Base-by-base conservation (phyloP, 2,797 vertebrate species). In the Discoglossus pictus region DNA sequence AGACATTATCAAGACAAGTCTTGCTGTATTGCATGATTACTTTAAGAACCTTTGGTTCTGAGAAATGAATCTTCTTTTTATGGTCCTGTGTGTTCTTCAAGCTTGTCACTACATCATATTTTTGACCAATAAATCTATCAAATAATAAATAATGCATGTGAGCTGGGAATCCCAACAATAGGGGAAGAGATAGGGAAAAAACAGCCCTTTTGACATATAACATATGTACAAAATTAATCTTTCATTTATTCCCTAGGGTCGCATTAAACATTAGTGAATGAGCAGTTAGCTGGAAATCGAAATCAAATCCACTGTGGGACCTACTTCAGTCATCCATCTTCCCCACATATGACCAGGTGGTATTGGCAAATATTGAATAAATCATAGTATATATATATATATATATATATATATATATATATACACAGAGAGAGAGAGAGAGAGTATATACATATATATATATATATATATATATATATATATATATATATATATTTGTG, bases 61-160 rank as follows among this genome's bases (percentile, higher is more conserved):
- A n/a, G n/a, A n/a, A n/a, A n/a, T n/a, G n/a, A n/a, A n/a, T n/a
- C n/a, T n/a, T n/a, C n/a, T 31, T 31, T 31, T 31, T 31, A 31
- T 31, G 27, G 27, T 31, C 8, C 27, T 48, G 40, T 59, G 50
- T 59, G 44, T 59, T 58, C 59, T 42, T 40, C 34, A 60, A 60
- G 59, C 55, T 52, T 42, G 36, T 43, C 55, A 51, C 55, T 48
- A 51, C 55, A 60, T 60, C 46, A 68, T 42, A 68, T 20, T 46
- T 55, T 70, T 48, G 34, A 42, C 17, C 58, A 39, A 50, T 70
- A 55, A 54, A 54, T 54, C 66, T 46, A 70, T 25, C 16, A 25
- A 21, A 12, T 44, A 20, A 70, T 70, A 62, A 62, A 70, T 70
- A 62, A 62, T 69, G 59, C 20, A 54, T 62, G 11, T 12, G 21